Percentiles rank a stretch among this genome's conserved stretches.
Evolutionary conservation across 30 jellyfish, hydroid and myxozoan genomes (phyloP).

Genomic region (Aurelia sp.): DNA sequence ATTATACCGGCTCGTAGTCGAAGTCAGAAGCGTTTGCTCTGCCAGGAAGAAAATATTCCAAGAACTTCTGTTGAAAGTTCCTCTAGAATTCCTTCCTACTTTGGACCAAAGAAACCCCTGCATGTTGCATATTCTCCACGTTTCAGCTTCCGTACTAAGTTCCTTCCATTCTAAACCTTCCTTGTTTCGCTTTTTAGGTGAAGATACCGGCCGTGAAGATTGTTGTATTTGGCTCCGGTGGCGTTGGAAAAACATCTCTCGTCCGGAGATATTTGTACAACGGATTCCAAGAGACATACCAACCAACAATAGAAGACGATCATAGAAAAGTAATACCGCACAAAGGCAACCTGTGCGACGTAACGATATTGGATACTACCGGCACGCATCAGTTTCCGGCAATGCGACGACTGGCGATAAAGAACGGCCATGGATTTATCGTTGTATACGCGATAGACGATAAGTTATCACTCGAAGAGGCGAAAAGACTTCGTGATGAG

Average conservation of each 20-base stretch:
- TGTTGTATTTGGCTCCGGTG: constrained; percentile 95
- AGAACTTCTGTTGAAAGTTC: no score
- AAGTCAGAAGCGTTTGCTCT: no score
- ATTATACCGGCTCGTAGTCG: no score
- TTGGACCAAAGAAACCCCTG: neutral
- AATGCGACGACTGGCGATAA: constrained; percentile 91
- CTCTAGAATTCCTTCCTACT: no score
- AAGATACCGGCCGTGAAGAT: constrained; percentile 68
- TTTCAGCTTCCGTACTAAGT: neutral
- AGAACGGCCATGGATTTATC: constrained; percentile 85
- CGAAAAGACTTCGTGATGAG: constrained; percentile 77
- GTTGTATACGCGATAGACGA: constrained; percentile 89
- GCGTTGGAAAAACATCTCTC: constrained; percentile 96
- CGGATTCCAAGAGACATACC: constrained; percentile 67
- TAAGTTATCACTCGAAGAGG: constrained; percentile 81
- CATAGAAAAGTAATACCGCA: constrained; percentile 73
- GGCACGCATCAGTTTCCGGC: constrained; percentile 99
- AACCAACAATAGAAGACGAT: constrained; percentile 94
- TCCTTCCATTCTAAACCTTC: neutral
- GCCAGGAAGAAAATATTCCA: no score
- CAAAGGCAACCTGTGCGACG: constrained; percentile 73
- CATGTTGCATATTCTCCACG: neutral
- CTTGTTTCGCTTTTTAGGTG: constrained; percentile 31
- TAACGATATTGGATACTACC: constrained; percentile 91
- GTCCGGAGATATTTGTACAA: constrained; percentile 78